These are phyloP conservation scores for Drosophila bifasciata DNA, from an alignment of 1,140 invertebrate genomes.

Conservation along the genomic window DNA sequence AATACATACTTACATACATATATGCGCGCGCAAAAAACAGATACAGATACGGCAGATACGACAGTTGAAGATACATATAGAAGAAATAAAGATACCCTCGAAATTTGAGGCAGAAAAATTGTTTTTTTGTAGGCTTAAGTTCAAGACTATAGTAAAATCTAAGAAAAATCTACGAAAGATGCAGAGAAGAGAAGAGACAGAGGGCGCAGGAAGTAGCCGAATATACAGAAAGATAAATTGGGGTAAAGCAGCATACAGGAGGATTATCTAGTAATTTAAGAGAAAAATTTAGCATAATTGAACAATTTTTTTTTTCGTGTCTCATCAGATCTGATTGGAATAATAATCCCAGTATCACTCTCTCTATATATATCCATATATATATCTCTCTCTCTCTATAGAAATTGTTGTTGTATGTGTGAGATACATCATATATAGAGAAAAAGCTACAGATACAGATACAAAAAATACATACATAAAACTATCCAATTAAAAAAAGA, in stretches of 20 bases:
- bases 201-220: background rate
- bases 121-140: slow-evolving; percentile 61
- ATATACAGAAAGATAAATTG: slow-evolving; percentile 16
- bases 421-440: slow-evolving; percentile 8
- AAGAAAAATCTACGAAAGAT: slow-evolving; percentile 28
- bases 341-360: too few relatives aligned
- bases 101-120: background rate
- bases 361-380: too few relatives aligned
- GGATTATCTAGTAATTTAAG: background rate
- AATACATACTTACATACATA: slow-evolving; percentile 1
- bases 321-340: background rate
- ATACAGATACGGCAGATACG: slow-evolving; percentile 27
- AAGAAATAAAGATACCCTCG: background rate
- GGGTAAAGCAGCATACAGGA: slow-evolving; percentile 1
- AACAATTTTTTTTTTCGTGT: too few relatives aligned
- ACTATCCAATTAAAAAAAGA: slow-evolving; percentile 25
- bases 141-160: slow-evolving; percentile 65
- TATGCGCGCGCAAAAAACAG: slow-evolving; percentile 17
- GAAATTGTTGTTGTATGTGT: slow-evolving; percentile 58
- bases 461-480: slow-evolving; percentile 39
- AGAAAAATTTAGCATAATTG: too few relatives aligned
- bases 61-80: background rate
- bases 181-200: background rate
- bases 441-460: slow-evolving; percentile 28
- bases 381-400: slow-evolving; percentile 19